These are phyloP conservation scores for Lepus europaeus DNA, from an alignment of 2,113 vertebrate species.

Conservation along the genomic window DNA sequence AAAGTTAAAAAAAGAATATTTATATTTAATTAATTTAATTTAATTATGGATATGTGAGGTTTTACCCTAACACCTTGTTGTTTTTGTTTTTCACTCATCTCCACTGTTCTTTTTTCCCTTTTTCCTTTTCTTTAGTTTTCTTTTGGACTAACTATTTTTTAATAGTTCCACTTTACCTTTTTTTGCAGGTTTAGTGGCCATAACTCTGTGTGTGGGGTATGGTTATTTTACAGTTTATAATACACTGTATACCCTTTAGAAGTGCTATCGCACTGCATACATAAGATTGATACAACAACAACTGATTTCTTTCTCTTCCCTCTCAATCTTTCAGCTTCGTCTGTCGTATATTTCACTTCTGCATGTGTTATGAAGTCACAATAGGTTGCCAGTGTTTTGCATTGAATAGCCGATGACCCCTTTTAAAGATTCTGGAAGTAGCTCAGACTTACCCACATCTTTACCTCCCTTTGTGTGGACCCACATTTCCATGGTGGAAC, in stretches of 20 bases:
- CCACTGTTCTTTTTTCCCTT: too few species aligned
- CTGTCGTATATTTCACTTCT: neutral
- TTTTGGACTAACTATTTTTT: neutral
- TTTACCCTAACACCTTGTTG: neutral
- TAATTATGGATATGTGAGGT: neutral
- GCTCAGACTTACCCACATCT: neutral
- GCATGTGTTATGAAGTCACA: neutral
- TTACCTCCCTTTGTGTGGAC: neutral
- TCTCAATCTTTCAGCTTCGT: neutral
- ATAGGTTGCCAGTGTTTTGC: neutral
- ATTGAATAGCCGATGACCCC: neutral
- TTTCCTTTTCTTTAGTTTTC: neutral
- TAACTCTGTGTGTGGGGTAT: neutral
- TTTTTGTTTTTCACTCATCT: neutral
- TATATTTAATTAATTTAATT: neutral
- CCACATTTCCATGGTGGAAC: neutral
- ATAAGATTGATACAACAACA: neutral
- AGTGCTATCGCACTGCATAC: neutral
- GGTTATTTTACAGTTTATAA: neutral
- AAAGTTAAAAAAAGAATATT: too few species aligned
- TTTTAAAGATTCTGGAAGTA: neutral
- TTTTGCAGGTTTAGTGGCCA: neutral
- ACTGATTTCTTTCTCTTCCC: neutral
- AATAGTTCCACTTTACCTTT: neutral
- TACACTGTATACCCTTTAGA: neutral